Percentiles rank a stretch among this genome's conserved stretches.
Evolutionary conservation across 2,888 invertebrate genomes (phyloP).

Genomic region (Lobophora halterata): DNA sequence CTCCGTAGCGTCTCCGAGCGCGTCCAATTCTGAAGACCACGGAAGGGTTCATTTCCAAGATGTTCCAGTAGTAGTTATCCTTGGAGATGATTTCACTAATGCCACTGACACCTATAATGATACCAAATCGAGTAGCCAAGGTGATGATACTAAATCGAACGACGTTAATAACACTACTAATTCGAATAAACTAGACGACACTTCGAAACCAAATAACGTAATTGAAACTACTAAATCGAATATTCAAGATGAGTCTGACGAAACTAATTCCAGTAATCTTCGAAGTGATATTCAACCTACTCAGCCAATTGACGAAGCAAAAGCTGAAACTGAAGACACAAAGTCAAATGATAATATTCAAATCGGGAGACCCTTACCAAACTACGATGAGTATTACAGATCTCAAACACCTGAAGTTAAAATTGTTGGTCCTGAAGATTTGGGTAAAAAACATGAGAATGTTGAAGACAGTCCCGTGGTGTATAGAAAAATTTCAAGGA

Average conservation of each 20-base stretch:
- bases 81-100: too few relatives aligned
- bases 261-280: not conserved
- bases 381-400: conserved; percentile 27
- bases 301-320: not conserved
- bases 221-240: too few relatives aligned
- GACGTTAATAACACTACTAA: too few relatives aligned
- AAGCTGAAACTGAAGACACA: not conserved
- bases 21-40: conserved; percentile 1
- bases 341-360: not conserved
- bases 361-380: conserved; percentile 10
- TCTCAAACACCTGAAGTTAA: conserved; percentile 63
- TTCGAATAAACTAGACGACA: too few relatives aligned
- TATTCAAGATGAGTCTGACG: not conserved
- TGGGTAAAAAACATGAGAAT: conserved; percentile 18
- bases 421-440: conserved; percentile 45
- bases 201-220: too few relatives aligned
- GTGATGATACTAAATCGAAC: too few relatives aligned
- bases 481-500: conserved; percentile 68
- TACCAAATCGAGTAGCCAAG: too few relatives aligned
- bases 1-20: conserved; percentile 9
- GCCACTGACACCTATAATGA: too few relatives aligned
- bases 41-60: conserved; percentile 5
- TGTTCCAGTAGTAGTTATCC: too few relatives aligned
- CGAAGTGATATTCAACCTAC: not conserved
- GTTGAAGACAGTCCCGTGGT: conserved; percentile 32